These are phyloP conservation scores for Diorhabda elongata DNA, from an alignment of 1,140 invertebrate species.

Conservation along the genomic window DNA sequence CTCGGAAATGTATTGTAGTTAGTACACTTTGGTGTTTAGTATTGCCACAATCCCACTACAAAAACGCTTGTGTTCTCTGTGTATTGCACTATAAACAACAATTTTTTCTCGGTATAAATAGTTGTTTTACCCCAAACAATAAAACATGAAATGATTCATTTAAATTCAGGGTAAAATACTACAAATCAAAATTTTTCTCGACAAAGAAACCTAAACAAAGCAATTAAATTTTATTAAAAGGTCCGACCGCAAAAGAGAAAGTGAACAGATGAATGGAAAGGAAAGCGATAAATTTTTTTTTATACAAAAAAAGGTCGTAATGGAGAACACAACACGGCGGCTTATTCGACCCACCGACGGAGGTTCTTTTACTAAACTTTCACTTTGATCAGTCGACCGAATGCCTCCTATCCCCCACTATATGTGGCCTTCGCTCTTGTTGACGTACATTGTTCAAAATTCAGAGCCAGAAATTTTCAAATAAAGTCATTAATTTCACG, in stretches of 20 bases:
- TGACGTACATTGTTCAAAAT: slow-evolving; percentile 1
- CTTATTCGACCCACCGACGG: neutral
- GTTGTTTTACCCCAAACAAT: no score
- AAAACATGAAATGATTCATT: no score
- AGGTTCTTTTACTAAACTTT: neutral
- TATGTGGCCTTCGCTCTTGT: neutral
- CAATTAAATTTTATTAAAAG: slow-evolving; percentile 1
- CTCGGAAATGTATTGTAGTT: no score
- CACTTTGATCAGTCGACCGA: neutral
- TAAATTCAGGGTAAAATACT: no score
- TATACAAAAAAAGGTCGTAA: neutral
- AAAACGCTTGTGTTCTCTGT: no score
- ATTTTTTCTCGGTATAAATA: no score
- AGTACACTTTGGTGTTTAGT: no score
- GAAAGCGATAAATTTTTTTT: neutral
- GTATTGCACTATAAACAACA: no score
- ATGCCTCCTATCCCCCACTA: neutral
- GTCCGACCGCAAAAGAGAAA: neutral
- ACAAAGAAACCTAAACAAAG: no score
- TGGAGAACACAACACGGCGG: neutral
- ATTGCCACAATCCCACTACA: no score
- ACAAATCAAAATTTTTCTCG: no score
- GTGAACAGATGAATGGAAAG: neutral
- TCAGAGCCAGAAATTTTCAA: neutral
- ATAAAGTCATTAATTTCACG: slow-evolving; percentile 1